Evolutionary conservation across 2,113 vertebrate genomes (phyloP), one percentile per base, ranked within the genome.

Genomic region (Sula dactylatra): DNA sequence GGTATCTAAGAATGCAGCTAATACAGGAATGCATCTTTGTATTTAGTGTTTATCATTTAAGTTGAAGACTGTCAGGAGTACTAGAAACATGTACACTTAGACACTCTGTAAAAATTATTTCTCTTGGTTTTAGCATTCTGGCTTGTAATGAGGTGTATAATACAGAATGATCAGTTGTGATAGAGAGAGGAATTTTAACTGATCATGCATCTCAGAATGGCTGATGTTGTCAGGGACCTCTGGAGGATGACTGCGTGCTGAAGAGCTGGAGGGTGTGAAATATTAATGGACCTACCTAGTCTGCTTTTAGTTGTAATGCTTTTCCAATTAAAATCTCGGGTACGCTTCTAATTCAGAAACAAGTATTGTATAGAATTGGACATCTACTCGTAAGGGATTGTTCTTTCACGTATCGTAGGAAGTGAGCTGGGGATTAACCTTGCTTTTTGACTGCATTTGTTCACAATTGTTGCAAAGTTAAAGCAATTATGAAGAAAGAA

Each of bases 351-450:
- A 62, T 84, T 74, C 7, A n/a, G 59, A 36, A 80, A 13, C 27
- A 29, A 36, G 34, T 49, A 10, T 25, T 67, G 59, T 67, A 7
- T n/a, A 13, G 36, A 44, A 25, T 31, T 26, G 55, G 45, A 40
- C 9, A 1, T 8, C 11, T 59, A 3, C 19, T 55, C 1, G 0
- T 29, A 29, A 47, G 31, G 45, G 71, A 4, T 32, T 78, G 22
- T 61, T 72, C 26, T 84, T 49, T 42, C 5, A 3, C 4, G 5
- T 4, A 0, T 10, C 31, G 64, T 36, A 62, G 54, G 66, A 50
- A 77, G 11, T 7, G 16, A 90, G 24, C 17, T 17, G 72, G 86
- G 22, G 15, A 24, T 44, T 42, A 58, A 7, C 40, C 17, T 6
- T 40, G 6, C 21, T 9, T 3, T 38, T 38, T 71, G 54, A 11